Evolutionary conservation across 2,888 invertebrate species (phyloP).

Genomic region (Metellina segmentata): DNA sequence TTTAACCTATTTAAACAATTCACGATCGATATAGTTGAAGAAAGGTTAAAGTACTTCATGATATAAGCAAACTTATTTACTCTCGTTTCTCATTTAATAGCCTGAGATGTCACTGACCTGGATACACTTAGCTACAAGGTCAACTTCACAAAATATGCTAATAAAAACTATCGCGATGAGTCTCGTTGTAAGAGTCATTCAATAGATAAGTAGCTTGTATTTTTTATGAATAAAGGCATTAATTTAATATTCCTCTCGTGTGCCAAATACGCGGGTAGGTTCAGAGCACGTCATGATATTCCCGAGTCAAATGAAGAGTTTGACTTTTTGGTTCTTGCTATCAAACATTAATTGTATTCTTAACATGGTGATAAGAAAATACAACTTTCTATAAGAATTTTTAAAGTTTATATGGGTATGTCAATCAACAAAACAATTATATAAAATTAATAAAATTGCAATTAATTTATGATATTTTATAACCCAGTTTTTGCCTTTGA

Average conservation of each 20-base stretch:
- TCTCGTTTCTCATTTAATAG: neutral
- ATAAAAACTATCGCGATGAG: slow-evolving; percentile 10
- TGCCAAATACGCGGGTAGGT: neutral
- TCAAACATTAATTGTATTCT: too few species aligned
- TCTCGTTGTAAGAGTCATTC: slow-evolving; percentile 10
- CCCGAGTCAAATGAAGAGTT: too few species aligned
- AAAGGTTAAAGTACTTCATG: neutral
- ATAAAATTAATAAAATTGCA: too few species aligned
- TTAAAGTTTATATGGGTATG: too few species aligned
- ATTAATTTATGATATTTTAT: too few species aligned
- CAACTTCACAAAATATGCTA: slow-evolving; percentile 1
- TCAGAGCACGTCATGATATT: neutral
- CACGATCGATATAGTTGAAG: neutral
- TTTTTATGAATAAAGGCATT: slow-evolving; percentile 39
- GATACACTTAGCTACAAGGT: neutral
- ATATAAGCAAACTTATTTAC: neutral
- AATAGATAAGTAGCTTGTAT: slow-evolving; percentile 7
- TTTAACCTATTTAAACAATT: neutral
- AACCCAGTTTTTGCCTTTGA: too few species aligned
- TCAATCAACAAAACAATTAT: too few species aligned
- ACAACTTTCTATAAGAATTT: too few species aligned
- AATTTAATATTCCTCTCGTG: slow-evolving; percentile 37
- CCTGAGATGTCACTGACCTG: slow-evolving; percentile 42
- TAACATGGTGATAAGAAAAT: too few species aligned
- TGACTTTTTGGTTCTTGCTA: too few species aligned